phyloP scores from a whole-genome alignment of 1,140 invertebrate genomes.

The Oncopeltus fasciatus region DNA sequence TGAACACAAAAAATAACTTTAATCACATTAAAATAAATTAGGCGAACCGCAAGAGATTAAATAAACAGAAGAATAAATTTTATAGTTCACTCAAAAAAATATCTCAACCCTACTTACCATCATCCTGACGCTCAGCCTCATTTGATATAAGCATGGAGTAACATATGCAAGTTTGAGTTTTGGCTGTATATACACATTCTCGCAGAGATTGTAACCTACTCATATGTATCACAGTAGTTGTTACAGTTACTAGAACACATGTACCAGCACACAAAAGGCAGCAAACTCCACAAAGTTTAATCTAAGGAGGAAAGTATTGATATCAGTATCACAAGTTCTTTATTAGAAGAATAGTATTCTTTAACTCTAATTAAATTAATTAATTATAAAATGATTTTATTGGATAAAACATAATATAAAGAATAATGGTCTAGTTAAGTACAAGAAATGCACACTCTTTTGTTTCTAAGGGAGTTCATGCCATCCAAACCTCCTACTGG shows the following conservation, averaged over 20 bases:
- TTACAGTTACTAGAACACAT: constrained; percentile 76
- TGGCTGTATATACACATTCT: constrained; percentile 70
- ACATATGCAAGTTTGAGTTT: constrained; percentile 61
- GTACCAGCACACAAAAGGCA: constrained; percentile 68
- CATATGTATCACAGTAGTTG: constrained; percentile 86
- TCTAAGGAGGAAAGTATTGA: too few relatives aligned
- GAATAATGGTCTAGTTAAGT: too few relatives aligned
- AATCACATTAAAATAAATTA: too few relatives aligned
- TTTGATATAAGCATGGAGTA: constrained; percentile 46
- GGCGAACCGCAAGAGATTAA: too few relatives aligned
- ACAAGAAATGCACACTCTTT: too few relatives aligned
- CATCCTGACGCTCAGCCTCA: constrained; percentile 32
- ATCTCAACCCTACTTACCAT: constrained; percentile 39
- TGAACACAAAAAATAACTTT: too few relatives aligned
- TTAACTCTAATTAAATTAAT: not conserved
- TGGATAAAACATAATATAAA: too few relatives aligned
- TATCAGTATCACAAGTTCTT: not conserved
- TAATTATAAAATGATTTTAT: not conserved
- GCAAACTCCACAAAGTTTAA: constrained; percentile 71
- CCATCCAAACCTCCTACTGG: too few relatives aligned
- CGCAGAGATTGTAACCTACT: constrained; percentile 70
- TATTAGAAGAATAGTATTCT: not conserved
- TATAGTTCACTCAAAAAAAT: too few relatives aligned
- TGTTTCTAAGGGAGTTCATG: too few relatives aligned
- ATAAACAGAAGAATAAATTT: too few relatives aligned